Evolutionary conservation across 2,888 invertebrate species (phyloP).

Genomic region (Arge pagana): DNA sequence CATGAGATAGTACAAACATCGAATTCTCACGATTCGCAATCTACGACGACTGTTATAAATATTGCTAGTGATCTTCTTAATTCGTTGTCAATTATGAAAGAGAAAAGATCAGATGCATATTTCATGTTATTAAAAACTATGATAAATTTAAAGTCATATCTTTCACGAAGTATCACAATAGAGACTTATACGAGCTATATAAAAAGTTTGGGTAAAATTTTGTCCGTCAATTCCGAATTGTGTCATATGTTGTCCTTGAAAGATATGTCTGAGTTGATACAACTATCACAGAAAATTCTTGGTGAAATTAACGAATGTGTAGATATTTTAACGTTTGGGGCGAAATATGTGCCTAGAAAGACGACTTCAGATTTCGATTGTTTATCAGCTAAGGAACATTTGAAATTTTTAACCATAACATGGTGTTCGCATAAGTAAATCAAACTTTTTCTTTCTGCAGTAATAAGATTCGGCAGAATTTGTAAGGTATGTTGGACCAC

Average conservation of each 20-base stretch:
- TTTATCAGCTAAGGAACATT: no score
- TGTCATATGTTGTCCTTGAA: slow-evolving; percentile 36
- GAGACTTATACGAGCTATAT: slow-evolving; percentile 33
- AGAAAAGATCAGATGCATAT: slow-evolving; percentile 31
- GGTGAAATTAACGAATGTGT: slow-evolving; percentile 48
- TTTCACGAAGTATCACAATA: slow-evolving; percentile 33
- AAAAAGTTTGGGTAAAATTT: slow-evolving; percentile 32
- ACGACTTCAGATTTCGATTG: no score
- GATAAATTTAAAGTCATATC: slow-evolving; percentile 30
- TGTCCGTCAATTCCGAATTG: slow-evolving; percentile 36
- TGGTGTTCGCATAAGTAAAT: no score
- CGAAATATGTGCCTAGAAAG: no score
- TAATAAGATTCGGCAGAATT: no score
- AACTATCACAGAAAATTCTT: slow-evolving; percentile 32
- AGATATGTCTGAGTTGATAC: slow-evolving; percentile 39
- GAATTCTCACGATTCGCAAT: slow-evolving; percentile 34
- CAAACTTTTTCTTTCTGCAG: no score
- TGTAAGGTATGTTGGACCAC: no score
- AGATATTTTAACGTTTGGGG: slow-evolving; percentile 51
- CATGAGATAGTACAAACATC: slow-evolving; percentile 48
- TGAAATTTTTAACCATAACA: no score
- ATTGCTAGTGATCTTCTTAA: slow-evolving; percentile 43
- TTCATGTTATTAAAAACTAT: slow-evolving; percentile 37
- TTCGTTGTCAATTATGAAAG: slow-evolving; percentile 30
- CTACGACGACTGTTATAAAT: slow-evolving; percentile 35